phyloP scores from a whole-genome alignment of 1,140 invertebrate species.

The Bacillus rossius region DNA sequence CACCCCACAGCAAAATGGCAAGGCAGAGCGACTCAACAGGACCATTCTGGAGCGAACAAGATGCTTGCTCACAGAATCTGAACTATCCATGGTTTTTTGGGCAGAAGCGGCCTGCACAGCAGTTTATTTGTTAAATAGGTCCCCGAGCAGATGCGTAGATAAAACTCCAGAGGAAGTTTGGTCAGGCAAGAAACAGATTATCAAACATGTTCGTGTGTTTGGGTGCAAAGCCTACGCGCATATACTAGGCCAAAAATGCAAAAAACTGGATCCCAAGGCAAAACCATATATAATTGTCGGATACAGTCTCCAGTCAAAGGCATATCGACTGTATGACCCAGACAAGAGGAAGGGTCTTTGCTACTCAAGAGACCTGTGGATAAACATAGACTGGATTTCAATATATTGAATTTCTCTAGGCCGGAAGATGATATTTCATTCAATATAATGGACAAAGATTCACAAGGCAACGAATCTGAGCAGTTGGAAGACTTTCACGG shows the following conservation, averaged over 20 bases:
- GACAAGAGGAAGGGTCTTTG: constrained; percentile 1
- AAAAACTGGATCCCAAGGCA: constrained; percentile 21
- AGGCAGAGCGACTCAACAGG: constrained; percentile 38
- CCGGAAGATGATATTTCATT: neutral
- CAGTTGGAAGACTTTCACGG: neutral
- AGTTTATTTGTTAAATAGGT: constrained; percentile 41
- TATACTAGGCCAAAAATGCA: neutral
- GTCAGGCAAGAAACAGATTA: constrained; percentile 12
- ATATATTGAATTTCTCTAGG: neutral
- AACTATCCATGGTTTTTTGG: constrained; percentile 35
- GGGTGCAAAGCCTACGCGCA: constrained; percentile 20
- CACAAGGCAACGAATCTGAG: neutral
- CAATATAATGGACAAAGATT: neutral
- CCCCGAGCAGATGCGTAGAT: neutral
- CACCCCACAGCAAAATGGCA: constrained; percentile 40
- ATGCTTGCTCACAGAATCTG: constrained; percentile 33
- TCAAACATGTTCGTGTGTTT: constrained; percentile 18
- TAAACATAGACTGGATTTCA: neutral
- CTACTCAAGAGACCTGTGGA: neutral
- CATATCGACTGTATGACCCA: constrained; percentile 17
- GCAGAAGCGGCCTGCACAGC: constrained; percentile 40
- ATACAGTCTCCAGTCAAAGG: constrained; percentile 18
- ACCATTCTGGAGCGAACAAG: constrained; percentile 37
- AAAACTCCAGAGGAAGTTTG: constrained; percentile 8
- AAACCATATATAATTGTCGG: constrained; percentile 16